phyloP scores from a whole-genome alignment of 2,888 invertebrate genomes.

The Meteorus colon region DNA sequence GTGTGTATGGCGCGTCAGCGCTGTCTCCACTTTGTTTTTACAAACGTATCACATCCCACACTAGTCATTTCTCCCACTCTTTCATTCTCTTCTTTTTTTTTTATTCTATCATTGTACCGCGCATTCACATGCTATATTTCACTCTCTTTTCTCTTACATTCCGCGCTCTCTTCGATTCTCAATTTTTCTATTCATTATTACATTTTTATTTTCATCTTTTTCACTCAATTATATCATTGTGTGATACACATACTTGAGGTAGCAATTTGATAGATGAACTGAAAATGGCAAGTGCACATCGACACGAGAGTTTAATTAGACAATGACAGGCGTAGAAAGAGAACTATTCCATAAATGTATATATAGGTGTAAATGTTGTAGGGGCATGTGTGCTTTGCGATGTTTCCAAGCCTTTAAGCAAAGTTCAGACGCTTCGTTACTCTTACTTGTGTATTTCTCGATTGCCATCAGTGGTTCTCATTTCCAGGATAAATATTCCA shows the following conservation, averaged over 20 bases:
- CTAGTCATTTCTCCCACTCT: constrained; percentile 56
- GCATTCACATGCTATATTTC: not conserved
- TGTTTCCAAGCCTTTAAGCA: constrained; percentile 61
- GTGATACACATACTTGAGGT: too few species aligned
- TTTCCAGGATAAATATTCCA: not conserved
- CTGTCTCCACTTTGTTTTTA: constrained; percentile 60
- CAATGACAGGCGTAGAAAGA: too few species aligned
- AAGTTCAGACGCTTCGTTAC: constrained; percentile 50
- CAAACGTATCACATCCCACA: constrained; percentile 51
- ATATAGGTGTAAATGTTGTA: too few species aligned
- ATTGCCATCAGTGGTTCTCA: constrained; percentile 52
- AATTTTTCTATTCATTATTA: constrained; percentile 44
- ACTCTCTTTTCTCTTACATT: constrained; percentile 4
- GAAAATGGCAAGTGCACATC: too few species aligned
- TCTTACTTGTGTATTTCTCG: constrained; percentile 36
- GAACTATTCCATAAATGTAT: too few species aligned
- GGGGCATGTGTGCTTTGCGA: constrained; percentile 29
- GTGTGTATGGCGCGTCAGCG: not conserved
- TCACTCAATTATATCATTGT: too few species aligned
- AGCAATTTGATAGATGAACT: too few species aligned
- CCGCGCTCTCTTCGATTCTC: constrained; percentile 43
- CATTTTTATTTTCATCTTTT: constrained; percentile 48
- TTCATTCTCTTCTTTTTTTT: constrained; percentile 57
- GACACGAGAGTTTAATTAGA: too few species aligned
- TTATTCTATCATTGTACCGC: constrained; percentile 54